Percentiles rank a stretch among this genome's conserved stretches.
phyloP scores from a whole-genome alignment of 2,888 invertebrate genomes.

The Apotomis turbidana region DNA sequence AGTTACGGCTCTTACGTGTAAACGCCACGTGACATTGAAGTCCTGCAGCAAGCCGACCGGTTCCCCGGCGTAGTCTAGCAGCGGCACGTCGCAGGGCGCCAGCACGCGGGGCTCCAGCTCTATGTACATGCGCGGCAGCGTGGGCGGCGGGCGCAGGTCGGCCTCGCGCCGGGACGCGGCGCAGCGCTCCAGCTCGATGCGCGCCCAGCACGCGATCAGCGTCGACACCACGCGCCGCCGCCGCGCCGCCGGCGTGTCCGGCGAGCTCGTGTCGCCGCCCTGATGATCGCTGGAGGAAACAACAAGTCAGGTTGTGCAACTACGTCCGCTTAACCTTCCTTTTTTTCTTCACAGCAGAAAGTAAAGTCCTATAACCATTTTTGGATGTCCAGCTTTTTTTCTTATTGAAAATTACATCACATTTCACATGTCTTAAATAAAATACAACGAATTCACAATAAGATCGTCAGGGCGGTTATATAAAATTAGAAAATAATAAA shows the following conservation, averaged over 20 bases:
- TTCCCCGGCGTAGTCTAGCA: conserved; percentile 66
- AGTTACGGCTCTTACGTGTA: conserved; percentile 53
- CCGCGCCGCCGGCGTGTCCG: conserved; percentile 42
- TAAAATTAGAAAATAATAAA: no score
- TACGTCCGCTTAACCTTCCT: no score
- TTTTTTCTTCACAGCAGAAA: no score
- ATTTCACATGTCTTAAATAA: no score
- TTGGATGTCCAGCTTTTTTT: no score
- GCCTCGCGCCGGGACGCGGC: conserved; percentile 50
- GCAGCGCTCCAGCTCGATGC: conserved; percentile 50
- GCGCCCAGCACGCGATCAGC: conserved; percentile 47
- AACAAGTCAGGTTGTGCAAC: no score
- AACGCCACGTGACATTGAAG: conserved; percentile 67
- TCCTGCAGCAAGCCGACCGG: conserved; percentile 69
- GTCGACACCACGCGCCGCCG: conserved; percentile 43
- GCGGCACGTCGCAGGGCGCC: conserved; percentile 57
- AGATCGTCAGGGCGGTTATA: no score
- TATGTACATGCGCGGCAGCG: conserved; percentile 69
- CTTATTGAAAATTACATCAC: no score
- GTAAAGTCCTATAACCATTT: no score
- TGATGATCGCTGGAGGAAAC: no score
- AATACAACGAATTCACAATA: no score
- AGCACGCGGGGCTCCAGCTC: conserved; percentile 73
- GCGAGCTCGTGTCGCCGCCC: conserved; percentile 28
- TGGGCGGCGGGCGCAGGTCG: conserved; percentile 66